phyloP scores from a whole-genome alignment of 2,113 vertebrate species.

The Prunella himalayana region DNA sequence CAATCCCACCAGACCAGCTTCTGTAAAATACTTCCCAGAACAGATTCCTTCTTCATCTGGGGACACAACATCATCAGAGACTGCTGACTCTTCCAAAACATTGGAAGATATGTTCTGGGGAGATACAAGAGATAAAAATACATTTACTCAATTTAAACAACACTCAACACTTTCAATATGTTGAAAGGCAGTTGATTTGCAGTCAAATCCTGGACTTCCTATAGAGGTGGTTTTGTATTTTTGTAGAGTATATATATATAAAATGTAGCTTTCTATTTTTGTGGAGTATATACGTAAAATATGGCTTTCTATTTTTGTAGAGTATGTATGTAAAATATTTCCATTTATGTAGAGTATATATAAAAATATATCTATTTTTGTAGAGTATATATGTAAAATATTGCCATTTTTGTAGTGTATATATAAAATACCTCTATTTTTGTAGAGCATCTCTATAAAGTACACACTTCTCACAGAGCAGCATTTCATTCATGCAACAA shows the following conservation, averaged over 20 bases:
- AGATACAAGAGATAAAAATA: background rate
- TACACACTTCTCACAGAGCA: background rate
- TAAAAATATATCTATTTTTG: background rate
- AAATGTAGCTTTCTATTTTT: background rate
- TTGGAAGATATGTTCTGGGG: conserved; percentile 96
- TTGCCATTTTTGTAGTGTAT: background rate
- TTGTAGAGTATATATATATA: background rate
- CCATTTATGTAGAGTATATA: background rate
- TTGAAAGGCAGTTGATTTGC: background rate
- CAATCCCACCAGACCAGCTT: conserved; percentile 93
- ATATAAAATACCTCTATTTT: background rate
- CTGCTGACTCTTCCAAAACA: conserved; percentile 96
- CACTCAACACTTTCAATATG: background rate
- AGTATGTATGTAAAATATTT: background rate
- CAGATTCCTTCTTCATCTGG: conserved; percentile 99
- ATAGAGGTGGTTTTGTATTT: background rate
- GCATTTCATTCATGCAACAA: background rate
- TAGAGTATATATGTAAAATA: background rate
- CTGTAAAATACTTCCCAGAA: conserved; percentile 97
- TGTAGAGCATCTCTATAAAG: background rate
- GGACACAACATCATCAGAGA: conserved; percentile 96
- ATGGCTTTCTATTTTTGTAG: background rate
- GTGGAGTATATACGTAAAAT: background rate
- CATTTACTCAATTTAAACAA: background rate
- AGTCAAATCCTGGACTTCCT: background rate